These are phyloP conservation scores for Lymantria dispar DNA, from an alignment of 2,888 invertebrate species.

Conservation along the genomic window DNA sequence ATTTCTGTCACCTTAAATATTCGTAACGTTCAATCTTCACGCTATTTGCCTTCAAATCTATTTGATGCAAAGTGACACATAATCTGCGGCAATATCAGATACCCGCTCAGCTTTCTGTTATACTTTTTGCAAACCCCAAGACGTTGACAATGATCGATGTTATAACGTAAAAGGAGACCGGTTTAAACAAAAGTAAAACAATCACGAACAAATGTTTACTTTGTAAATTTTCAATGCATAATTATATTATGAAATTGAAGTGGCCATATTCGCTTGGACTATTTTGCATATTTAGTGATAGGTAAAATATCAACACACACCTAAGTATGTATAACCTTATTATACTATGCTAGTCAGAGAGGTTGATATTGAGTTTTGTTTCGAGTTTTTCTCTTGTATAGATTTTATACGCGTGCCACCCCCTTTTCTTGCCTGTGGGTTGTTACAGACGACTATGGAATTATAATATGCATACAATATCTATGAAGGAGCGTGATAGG, in stretches of 20 bases:
- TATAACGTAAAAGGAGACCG: conserved; percentile 25
- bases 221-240: conserved; percentile 43
- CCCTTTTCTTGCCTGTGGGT: too few relatives aligned
- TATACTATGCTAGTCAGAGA: too few relatives aligned
- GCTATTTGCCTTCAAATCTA: neutral
- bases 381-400: too few relatives aligned
- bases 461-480: too few relatives aligned
- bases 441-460: too few relatives aligned
- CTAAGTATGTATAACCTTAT: too few relatives aligned
- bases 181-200: conserved; percentile 45
- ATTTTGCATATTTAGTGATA: too few relatives aligned
- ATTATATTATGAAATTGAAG: conserved; percentile 36
- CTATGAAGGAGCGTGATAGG: too few relatives aligned
- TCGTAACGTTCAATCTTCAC: neutral
- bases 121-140: conserved; percentile 22
- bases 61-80: conserved; percentile 6
- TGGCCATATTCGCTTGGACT: too few relatives aligned
- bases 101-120: neutral
- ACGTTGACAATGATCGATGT: conserved; percentile 49
- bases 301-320: too few relatives aligned
- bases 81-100: conserved; percentile 1
- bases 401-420: too few relatives aligned
- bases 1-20: neutral
- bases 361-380: too few relatives aligned
- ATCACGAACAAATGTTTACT: conserved; percentile 50